A percentile compares a stretch with the other conserved stretches of the same genome.
Evolutionary conservation across 37 sponge, comb jelly and placozoan species (phyloP).

Genomic region (Ephydatia muelleri): DNA sequence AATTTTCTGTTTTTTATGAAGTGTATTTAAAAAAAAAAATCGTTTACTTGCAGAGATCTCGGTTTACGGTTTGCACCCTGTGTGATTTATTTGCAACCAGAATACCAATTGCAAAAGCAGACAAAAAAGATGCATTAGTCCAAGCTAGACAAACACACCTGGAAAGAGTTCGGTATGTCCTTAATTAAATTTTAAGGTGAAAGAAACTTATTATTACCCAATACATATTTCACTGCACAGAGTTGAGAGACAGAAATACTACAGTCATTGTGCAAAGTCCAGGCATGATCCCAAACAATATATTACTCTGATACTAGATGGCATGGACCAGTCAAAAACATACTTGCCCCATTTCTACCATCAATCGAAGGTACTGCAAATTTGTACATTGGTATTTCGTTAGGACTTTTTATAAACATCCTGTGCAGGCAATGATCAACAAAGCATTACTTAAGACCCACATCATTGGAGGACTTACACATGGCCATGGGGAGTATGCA

Average conservation of each 20-base stretch:
- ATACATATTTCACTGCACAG: neutral
- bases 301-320: slow-evolving; percentile 19
- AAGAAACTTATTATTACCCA: neutral
- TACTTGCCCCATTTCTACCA: slow-evolving; percentile 8
- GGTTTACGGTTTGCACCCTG: slow-evolving; percentile 18
- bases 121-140: slow-evolving; percentile 1
- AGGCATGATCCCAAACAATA: slow-evolving; percentile 7
- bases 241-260: slow-evolving; percentile 15
- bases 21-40: no score
- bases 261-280: slow-evolving; percentile 20
- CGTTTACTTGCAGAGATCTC: slow-evolving; percentile 9
- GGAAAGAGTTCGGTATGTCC: slow-evolving; percentile 16
- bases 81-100: slow-evolving; percentile 7
- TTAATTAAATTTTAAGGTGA: neutral
- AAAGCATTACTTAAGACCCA: slow-evolving; percentile 3
- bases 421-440: slow-evolving; percentile 8
- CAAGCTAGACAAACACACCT: neutral
- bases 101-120: slow-evolving; percentile 8
- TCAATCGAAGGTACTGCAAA: slow-evolving; percentile 18
- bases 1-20: neutral
- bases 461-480: neutral
- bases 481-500: slow-evolving; percentile 1
- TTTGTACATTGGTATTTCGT: neutral
- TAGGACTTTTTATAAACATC: neutral
- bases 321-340: slow-evolving; percentile 30